Percentiles rank a stretch among this genome's conserved stretches.
These are phyloP conservation scores for Ariolimax columbianus DNA, from an alignment of 2,888 invertebrate genomes.

Conservation along the genomic window DNA sequence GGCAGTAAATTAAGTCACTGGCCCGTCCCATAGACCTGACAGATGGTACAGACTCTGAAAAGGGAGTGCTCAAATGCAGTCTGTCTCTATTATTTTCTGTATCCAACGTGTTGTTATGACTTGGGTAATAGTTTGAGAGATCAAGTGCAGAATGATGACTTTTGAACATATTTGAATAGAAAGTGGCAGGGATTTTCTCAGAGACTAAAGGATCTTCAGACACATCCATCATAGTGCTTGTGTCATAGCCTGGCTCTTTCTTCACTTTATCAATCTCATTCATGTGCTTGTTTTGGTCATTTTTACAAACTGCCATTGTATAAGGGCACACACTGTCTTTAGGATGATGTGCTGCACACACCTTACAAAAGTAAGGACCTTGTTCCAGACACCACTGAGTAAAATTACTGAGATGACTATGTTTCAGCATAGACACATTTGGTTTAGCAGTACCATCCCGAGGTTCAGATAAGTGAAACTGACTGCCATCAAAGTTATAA, in stretches of 20 bases:
- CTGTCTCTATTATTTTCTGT: not conserved
- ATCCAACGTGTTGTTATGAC: not conserved
- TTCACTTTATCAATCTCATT: not conserved
- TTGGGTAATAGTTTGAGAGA: not conserved
- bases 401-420: constrained; percentile 13
- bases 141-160: not conserved
- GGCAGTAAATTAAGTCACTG: not conserved
- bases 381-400: constrained; percentile 28
- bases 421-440: not conserved
- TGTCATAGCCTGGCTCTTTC: not conserved
- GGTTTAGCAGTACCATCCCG: not conserved
- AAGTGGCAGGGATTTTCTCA: not conserved
- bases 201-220: constrained; percentile 31
- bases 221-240: not conserved
- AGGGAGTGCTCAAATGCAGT: not conserved
- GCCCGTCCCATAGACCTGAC: not conserved
- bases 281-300: not conserved
- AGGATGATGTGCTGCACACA: not conserved
- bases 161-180: not conserved
- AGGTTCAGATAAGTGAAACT: not conserved
- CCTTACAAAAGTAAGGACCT: constrained; percentile 2
- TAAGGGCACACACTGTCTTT: constrained; percentile 11
- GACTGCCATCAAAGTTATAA: not conserved
- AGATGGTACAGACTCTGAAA: not conserved
- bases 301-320: not conserved